Conservation (phyloP, 1,140 invertebrate genomes). For the Plodia interpunctella region DNA sequence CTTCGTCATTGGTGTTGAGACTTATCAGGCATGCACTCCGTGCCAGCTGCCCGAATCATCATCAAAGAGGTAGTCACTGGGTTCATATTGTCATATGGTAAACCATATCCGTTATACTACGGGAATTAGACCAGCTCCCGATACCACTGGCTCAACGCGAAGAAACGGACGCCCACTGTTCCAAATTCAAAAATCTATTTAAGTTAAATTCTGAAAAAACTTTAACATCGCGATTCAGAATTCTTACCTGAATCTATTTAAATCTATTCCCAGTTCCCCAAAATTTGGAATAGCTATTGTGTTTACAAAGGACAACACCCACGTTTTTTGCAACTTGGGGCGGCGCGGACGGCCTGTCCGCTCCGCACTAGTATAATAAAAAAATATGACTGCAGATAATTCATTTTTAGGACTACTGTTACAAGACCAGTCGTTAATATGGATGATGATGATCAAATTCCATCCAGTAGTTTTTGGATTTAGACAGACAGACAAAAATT, state of each 20-base stretch:
- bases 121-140: constrained; percentile 48
- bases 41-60: constrained; percentile 51
- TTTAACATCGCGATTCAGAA: constrained; percentile 45
- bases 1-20: constrained; percentile 54
- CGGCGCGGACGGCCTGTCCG: no score
- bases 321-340: constrained; percentile 26
- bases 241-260: constrained; percentile 52
- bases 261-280: constrained; percentile 29
- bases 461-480: no score
- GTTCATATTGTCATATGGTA: not conserved
- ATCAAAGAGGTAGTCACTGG: constrained; percentile 57
- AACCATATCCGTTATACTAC: constrained; percentile 17
- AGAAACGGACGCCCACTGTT: constrained; percentile 53
- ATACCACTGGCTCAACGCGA: constrained; percentile 52
- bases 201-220: constrained; percentile 33
- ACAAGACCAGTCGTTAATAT: no score
- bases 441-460: no score
- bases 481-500: no score
- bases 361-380: no score
- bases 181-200: constrained; percentile 26
- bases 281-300: constrained; percentile 25
- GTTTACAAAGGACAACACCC: constrained; percentile 12
- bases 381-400: no score
- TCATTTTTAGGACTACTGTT: no score
- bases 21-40: constrained; percentile 47